phyloP scores from a whole-genome alignment of 2,113 vertebrate genomes.

The Oenanthe oenanthe region DNA sequence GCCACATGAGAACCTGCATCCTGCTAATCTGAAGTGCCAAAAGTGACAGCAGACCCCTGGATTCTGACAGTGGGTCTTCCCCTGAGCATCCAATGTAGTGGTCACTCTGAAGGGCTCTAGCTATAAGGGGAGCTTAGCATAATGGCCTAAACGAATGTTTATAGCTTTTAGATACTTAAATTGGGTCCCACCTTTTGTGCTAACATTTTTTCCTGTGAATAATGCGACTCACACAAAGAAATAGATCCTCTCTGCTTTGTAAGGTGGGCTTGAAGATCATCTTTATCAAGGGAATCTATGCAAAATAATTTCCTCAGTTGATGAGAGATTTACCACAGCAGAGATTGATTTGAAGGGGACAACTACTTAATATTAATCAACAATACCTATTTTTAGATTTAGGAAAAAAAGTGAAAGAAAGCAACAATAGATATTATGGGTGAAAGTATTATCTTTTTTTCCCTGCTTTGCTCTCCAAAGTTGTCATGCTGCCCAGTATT shows the following conservation, averaged over 20 bases:
- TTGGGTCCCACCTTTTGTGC: background rate
- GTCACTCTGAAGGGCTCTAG: background rate
- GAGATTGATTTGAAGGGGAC: background rate
- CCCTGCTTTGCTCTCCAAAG: background rate
- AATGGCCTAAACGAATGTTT: background rate
- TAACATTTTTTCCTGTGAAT: background rate
- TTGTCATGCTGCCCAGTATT: background rate
- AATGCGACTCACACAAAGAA: background rate
- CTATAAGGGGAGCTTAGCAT: background rate
- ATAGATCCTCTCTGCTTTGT: background rate
- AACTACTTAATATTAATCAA: background rate
- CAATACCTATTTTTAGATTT: background rate
- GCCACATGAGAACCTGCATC: background rate
- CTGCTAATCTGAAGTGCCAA: background rate
- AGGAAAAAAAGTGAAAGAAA: background rate
- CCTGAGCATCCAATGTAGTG: background rate
- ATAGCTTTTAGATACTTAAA: background rate
- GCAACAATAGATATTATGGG: background rate
- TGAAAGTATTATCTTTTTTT: background rate
- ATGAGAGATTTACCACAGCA: background rate
- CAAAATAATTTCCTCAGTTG: background rate
- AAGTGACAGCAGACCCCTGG: background rate
- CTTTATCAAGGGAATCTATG: background rate
- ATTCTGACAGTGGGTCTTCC: background rate
- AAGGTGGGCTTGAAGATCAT: background rate